These are phyloP conservation scores for Narcine bancroftii DNA, from an alignment of 2,113 vertebrate genomes.

Conservation along the genomic window DNA sequence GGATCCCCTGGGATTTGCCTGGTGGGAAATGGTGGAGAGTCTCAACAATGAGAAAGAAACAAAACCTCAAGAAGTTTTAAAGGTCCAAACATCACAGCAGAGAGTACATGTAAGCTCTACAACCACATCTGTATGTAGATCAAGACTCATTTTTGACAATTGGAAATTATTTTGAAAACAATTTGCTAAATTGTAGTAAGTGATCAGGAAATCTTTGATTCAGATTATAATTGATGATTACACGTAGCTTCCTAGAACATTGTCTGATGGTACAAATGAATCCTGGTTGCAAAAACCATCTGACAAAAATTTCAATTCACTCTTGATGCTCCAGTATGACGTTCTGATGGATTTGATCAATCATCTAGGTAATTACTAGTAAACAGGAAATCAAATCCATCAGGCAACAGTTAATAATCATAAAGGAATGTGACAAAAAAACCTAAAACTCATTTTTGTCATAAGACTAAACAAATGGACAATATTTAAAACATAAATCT, in stretches of 20 bases:
- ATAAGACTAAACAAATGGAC: conserved; percentile 46
- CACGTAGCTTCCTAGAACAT: neutral
- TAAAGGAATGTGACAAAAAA: neutral
- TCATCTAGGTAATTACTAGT: neutral
- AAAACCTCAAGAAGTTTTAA: neutral
- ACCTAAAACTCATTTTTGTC: neutral
- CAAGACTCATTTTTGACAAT: neutral
- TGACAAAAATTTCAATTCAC: neutral
- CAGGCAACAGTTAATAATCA: neutral
- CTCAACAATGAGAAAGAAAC: neutral
- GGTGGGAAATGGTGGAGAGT: neutral
- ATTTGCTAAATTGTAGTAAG: neutral
- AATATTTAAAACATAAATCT: conserved; percentile 22
- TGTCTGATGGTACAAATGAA: neutral
- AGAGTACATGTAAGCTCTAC: neutral
- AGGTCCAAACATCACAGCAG: neutral
- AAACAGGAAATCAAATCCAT: neutral
- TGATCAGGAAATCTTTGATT: neutral
- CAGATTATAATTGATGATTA: neutral
- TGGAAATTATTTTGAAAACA: neutral
- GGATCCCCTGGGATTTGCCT: neutral
- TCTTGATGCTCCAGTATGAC: neutral
- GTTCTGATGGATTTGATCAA: neutral
- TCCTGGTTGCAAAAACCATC: neutral
- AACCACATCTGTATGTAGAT: neutral